Evolutionary conservation across 1,140 invertebrate species (phyloP).

Genomic region (Stegodyphus dumicola): DNA sequence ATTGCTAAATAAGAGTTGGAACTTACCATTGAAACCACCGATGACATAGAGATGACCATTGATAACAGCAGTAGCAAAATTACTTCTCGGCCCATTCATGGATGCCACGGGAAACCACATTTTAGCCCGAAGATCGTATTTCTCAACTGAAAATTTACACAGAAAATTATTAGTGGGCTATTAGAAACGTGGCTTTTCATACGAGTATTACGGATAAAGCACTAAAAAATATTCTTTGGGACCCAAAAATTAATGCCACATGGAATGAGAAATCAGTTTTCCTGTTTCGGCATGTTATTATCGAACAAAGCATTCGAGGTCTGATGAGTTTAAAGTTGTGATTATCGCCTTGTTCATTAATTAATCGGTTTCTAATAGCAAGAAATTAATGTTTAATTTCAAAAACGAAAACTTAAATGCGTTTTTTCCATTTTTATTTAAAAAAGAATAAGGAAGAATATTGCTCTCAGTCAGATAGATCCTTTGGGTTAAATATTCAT

Average conservation of each 20-base stretch:
- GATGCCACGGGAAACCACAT: constrained; percentile 75
- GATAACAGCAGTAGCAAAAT: constrained; percentile 76
- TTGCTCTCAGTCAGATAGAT: no score
- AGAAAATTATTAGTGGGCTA: neutral
- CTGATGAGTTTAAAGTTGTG: no score
- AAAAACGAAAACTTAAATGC: no score
- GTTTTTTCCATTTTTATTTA: no score
- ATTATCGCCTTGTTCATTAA: no score
- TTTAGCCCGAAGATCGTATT: constrained; percentile 73
- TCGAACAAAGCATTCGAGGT: neutral
- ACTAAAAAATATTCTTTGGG: neutral
- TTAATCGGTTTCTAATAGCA: no score
- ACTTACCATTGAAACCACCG: constrained; percentile 73
- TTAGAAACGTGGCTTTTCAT: neutral
- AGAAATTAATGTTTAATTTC: no score
- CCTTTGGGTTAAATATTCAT: no score
- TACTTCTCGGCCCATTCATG: constrained; percentile 78
- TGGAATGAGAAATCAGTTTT: neutral
- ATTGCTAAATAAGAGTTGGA: neutral
- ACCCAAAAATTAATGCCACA: neutral
- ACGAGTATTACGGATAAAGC: neutral
- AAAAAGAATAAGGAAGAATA: no score
- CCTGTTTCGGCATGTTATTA: neutral
- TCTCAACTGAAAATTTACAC: constrained; percentile 67
- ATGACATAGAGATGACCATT: constrained; percentile 79